Percentiles rank a stretch among this genome's conserved stretches.
Conservation (phyloP, 2,113 vertebrate species). For the Eubucco bourcierii region DNA sequence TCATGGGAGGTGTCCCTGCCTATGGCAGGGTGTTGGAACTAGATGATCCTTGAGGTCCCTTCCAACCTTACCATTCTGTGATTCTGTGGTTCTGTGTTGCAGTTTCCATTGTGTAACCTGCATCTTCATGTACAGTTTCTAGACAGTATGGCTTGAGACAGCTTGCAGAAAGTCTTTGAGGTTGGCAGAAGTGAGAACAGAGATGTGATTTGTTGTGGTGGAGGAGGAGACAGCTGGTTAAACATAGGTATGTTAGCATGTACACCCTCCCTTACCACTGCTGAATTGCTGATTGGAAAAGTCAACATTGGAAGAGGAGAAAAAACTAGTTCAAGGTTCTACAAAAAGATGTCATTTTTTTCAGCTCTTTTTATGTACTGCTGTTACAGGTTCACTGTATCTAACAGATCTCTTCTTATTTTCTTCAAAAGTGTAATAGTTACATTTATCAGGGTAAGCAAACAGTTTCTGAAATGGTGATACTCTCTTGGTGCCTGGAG, state of each 20-base stretch:
- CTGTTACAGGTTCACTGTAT: background rate
- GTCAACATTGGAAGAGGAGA: background rate
- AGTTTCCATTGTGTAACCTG: background rate
- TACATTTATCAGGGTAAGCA: background rate
- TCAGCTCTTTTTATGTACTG: background rate
- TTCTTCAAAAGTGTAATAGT: background rate
- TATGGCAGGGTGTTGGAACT: too few relatives aligned
- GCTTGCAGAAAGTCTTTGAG: background rate
- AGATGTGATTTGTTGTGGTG: background rate
- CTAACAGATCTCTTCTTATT: background rate
- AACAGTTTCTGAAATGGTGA: background rate
- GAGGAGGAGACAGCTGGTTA: background rate
- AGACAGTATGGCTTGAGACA: background rate
- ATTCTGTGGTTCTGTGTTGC: rapidly evolving
- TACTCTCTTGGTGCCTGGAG: background rate
- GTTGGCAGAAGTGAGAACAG: background rate
- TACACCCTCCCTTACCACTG: background rate
- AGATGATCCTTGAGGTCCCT: too few relatives aligned
- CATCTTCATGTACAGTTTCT: background rate
- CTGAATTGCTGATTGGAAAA: background rate
- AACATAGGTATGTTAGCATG: background rate
- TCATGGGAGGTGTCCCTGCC: too few relatives aligned
- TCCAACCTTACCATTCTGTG: too few relatives aligned
- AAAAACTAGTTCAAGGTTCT: background rate
- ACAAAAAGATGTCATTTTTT: background rate